Evolutionary conservation across 2,797 vertebrate genomes (phyloP), one percentile per base, ranked within the genome.

Genomic region (Sebastes trivittatus): DNA sequence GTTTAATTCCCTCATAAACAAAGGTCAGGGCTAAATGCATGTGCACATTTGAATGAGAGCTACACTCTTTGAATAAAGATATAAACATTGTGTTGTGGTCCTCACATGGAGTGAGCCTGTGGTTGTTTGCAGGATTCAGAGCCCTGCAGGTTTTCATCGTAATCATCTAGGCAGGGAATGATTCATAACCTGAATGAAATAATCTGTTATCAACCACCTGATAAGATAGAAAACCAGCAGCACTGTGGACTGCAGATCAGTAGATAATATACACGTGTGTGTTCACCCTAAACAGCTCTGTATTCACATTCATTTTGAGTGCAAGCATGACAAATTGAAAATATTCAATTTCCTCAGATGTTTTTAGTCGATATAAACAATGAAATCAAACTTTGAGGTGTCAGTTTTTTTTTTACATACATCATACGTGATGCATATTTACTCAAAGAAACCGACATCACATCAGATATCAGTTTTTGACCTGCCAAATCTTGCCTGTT

Each of bases 1-100:
- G 97, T 87, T 42, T 7, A 74, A 69, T 36, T n/a, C 8, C 22
- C 10, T 18, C 49, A 30, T 72, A 49, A 81, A 72, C 29, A 86
- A 81, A 80, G 36, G 42, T 75, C 2, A 75, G 10, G 18, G 58
- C 25, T 60, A 9, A 46, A 74, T 59, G 6, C 8, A 13, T 60
- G 4, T 34, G 25, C 22, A 52, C 36, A 30, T 73, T 22, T 65
- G 6, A 66, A 62, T 55, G 18, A 59, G 23, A 61, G 14, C 23
- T 32, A 1, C 14, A 1, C 4, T 75, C 11, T 30, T 1, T 22
- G 2, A 29, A 67, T 80, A 7, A 46, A 73, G 29, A 56, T 4
- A 5, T 14, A 52, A 25, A 60, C 27, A 3, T 8, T 68, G 34
- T 42, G 11, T 13, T 0, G 2, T 73, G 5, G 59, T 74, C 8